phyloP scores from a whole-genome alignment of 1,140 invertebrate genomes.

The Meloidogyne floridensis region DNA sequence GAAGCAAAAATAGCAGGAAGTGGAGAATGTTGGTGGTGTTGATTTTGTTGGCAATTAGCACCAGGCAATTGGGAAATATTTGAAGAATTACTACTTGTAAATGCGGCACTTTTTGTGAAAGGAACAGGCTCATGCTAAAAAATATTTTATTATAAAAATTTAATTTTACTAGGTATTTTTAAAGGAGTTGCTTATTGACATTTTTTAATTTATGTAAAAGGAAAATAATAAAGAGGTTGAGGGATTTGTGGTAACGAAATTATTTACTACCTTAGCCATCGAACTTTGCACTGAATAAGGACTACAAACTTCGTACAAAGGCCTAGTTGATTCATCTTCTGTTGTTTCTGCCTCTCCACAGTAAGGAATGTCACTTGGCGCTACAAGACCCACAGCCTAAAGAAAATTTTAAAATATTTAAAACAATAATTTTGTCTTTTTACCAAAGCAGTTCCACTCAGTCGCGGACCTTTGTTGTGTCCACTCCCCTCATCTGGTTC shows the following conservation, averaged over 20 bases:
- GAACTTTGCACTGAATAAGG: conserved; percentile 22
- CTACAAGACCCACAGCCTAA: conserved; percentile 29
- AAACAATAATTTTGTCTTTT: background rate
- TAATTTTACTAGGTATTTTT: background rate
- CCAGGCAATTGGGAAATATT: background rate
- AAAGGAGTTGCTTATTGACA: too few relatives aligned
- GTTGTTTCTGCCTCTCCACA: conserved; percentile 25
- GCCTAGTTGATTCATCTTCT: background rate
- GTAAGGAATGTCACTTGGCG: conserved; percentile 37
- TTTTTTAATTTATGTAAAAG: too few relatives aligned
- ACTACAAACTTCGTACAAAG: conserved; percentile 29
- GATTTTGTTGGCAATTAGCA: background rate
- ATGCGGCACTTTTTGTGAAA: conserved; percentile 25
- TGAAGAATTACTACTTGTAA: conserved; percentile 18
- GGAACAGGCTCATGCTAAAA: conserved; percentile 27
- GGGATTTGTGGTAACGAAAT: too few relatives aligned
- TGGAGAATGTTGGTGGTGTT: conserved; percentile 12
- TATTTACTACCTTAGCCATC: background rate
- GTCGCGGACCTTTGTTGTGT: background rate
- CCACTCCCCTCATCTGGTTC: background rate
- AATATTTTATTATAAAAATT: background rate
- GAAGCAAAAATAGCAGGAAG: conserved; percentile 27
- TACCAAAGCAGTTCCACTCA: conserved; percentile 22
- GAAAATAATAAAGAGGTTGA: too few relatives aligned
- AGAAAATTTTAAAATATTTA: background rate